phyloP scores from a whole-genome alignment of 2,113 vertebrate genomes.

The Sorex fumeus region DNA sequence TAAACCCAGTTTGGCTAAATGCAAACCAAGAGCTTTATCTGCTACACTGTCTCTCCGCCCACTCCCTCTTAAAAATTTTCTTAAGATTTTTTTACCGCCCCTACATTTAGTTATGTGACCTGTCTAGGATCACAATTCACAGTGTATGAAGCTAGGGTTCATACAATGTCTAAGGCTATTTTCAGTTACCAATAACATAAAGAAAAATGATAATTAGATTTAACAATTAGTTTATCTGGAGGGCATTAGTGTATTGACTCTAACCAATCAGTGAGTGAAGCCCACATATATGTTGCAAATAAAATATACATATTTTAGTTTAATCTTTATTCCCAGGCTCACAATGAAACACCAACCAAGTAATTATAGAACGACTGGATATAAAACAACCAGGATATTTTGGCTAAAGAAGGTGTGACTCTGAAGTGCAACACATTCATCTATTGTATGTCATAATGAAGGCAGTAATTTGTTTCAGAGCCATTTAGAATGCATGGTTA shows the following conservation, averaged over 20 bases:
- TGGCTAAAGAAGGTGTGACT: conserved; percentile 81
- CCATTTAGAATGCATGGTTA: conserved; percentile 68
- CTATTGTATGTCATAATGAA: conserved; percentile 82
- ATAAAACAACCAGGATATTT: conserved; percentile 82
- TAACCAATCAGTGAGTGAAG: conserved; percentile 34
- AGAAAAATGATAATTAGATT: conserved; percentile 24
- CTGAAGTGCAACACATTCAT: conserved; percentile 77
- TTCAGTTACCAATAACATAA: not conserved
- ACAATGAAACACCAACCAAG: conserved; percentile 76
- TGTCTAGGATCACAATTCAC: too few relatives aligned
- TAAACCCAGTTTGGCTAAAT: too few relatives aligned
- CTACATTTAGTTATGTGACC: not conserved
- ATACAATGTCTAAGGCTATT: not conserved
- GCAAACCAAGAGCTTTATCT: too few relatives aligned
- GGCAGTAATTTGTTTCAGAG: conserved; percentile 85
- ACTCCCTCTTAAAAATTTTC: too few relatives aligned
- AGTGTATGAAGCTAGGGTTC: not conserved
- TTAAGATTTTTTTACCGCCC: too few relatives aligned
- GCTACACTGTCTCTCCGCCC: too few relatives aligned
- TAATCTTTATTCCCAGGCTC: conserved; percentile 60
- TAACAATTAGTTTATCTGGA: conserved; percentile 45
- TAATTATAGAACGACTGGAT: conserved; percentile 82
- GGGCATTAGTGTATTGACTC: not conserved
- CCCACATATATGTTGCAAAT: not conserved
- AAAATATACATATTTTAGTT: conserved; percentile 27